Evolutionary conservation across 2,797 vertebrate genomes (phyloP), one percentile per base, ranked within the genome.

Genomic region (Peromyscus melanophrys): DNA sequence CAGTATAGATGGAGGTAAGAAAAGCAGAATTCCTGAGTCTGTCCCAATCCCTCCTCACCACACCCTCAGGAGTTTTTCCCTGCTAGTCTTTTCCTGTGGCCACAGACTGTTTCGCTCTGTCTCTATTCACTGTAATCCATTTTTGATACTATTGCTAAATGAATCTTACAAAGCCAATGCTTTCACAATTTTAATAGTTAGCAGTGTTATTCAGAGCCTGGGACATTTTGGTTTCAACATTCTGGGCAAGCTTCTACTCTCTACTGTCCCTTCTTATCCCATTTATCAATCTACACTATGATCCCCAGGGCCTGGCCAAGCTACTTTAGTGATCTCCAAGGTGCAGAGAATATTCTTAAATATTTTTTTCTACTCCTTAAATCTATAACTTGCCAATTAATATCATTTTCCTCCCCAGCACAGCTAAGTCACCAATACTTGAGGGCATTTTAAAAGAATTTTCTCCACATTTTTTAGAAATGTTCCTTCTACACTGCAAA

Each of bases 401-500:
- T 90, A 29, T 10, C 34, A 73, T 78, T 96, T 85, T 23, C 59
- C 92, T 71, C 63, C 59, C 19, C 59, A 46, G 14, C 73, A 63
- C 40, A 23, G 57, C 34, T 61, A 31, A 1, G 40, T 52, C 13
- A n/a, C 17, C 34, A 82, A 57, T 19, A 91, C n/a, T 75, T 94
- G 9, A 76, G 46, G 46, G 21, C 13, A 90, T 94, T 95, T 95
- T 67, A 43, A 63, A 57, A 87, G 25, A 27, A 52, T n/a, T 4
- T 88, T 94, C 16, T 89, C 52, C 46, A n/a, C n/a, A 40, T 82
- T 96, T 89, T 29, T 61, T 89, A 91, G 65, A 95, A 69, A 67
- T 76, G 49, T 61, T 84, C 31, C 75, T 95, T 76, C 90, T 2
- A 81, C 16, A 75, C 49, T 71, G 43, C 27, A 86, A 49, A 84